Percentiles rank a stretch among this genome's conserved stretches.
phyloP scores from a whole-genome alignment of 1,140 invertebrate species.

The Hyphantria cunea region DNA sequence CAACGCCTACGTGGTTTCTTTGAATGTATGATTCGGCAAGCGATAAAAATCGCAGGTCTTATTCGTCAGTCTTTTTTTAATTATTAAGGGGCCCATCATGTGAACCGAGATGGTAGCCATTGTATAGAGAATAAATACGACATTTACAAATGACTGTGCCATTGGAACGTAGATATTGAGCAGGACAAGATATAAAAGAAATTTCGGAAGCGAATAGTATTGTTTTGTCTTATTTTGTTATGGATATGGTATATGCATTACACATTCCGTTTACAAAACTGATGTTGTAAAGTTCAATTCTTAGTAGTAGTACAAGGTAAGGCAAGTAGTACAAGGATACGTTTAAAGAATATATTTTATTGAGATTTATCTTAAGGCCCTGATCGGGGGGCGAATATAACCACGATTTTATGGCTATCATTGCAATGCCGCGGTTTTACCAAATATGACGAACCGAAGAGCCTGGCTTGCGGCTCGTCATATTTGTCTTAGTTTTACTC shows the following conservation, averaged over 20 bases:
- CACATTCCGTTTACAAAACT: neutral
- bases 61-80: constrained; percentile 80
- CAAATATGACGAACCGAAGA: too few species aligned
- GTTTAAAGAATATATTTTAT: too few species aligned
- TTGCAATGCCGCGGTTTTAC: too few species aligned
- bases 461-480: too few species aligned
- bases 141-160: constrained; percentile 68
- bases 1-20: constrained; percentile 72
- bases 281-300: neutral
- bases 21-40: constrained; percentile 72
- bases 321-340: neutral
- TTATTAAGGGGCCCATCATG: constrained; percentile 75
- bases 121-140: constrained; percentile 73
- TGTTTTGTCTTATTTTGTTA: constrained; percentile 15
- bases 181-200: constrained; percentile 60
- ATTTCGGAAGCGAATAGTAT: constrained; percentile 50
- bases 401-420: too few species aligned
- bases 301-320: neutral
- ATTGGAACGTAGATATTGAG: constrained; percentile 62
- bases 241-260: neutral
- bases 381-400: too few species aligned
- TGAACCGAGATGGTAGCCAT: constrained; percentile 73
- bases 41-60: constrained; percentile 79
- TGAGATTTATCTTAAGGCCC: too few species aligned
- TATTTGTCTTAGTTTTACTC: too few species aligned